Conservation (phyloP, 2,113 vertebrate species). For the Danionella cerebrum region DNA sequence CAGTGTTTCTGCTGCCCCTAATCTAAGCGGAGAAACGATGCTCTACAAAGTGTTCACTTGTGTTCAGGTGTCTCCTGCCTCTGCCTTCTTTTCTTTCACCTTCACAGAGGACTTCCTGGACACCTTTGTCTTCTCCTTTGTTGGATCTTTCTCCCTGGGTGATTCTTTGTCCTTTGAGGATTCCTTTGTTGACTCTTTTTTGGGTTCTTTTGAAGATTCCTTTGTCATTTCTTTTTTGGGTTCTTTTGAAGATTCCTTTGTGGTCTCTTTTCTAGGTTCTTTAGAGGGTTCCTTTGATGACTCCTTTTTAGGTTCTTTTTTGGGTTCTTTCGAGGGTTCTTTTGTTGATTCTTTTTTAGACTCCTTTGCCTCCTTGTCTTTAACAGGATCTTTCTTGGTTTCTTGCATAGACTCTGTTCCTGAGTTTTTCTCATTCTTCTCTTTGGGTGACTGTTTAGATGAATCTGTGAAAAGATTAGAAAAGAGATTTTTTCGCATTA, state of each 20-base stretch:
- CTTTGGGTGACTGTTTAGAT: no score
- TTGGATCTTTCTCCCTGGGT: slow-evolving; percentile 45
- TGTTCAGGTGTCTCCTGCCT: slow-evolving; percentile 50
- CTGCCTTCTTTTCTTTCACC: slow-evolving; percentile 64
- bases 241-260: slow-evolving; percentile 24
- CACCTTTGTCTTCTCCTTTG: slow-evolving; percentile 50
- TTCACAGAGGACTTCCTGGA: slow-evolving; percentile 56
- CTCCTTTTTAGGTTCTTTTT: slow-evolving; percentile 15
- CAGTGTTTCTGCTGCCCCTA: no score
- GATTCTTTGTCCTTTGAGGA: slow-evolving; percentile 22
- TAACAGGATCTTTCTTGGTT: no score
- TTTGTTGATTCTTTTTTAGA: no score
- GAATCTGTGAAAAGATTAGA: slow-evolving; percentile 33
- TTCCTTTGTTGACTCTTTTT: slow-evolving; percentile 19
- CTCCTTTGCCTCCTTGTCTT: no score
- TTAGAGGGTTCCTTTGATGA: slow-evolving; percentile 30
- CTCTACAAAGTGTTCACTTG: no score
- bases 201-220: slow-evolving; percentile 40
- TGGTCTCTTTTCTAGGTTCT: slow-evolving; percentile 50
- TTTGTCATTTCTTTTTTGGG: slow-evolving; percentile 22
- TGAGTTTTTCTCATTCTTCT: no score
- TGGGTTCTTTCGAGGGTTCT: slow-evolving; percentile 34
- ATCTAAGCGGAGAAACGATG: no score
- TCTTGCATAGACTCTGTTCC: no score
- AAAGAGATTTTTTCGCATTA: background rate